Evolutionary conservation across 2,888 invertebrate genomes (phyloP).

Genomic region (Epiperipatus broadwayi): DNA sequence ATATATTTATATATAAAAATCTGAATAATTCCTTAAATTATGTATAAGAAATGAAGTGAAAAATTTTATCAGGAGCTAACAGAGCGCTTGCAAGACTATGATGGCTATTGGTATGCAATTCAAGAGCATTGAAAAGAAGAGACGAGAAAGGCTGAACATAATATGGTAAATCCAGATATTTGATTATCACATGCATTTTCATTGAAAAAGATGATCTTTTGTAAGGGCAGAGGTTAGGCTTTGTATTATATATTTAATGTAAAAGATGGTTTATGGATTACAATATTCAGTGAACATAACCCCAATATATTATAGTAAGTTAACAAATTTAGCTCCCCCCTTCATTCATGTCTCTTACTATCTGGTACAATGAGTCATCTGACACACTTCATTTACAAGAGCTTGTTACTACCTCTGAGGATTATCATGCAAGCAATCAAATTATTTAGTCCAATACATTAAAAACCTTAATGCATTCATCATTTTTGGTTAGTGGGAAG

Average conservation of each 20-base stretch:
- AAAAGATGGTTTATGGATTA: conserved; percentile 55
- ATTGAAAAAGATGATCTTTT: conserved; percentile 72
- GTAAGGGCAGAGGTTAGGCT: conserved; percentile 41
- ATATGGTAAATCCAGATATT: conserved; percentile 53
- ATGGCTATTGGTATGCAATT: no score
- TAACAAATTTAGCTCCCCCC: conserved; percentile 92
- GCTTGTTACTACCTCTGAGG: conserved; percentile 66
- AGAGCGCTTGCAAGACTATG: no score
- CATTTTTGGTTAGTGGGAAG: no score
- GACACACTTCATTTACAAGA: conserved; percentile 80
- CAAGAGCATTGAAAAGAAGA: conserved; percentile 21
- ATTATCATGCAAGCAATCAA: conserved; percentile 87
- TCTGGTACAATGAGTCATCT: conserved; percentile 95
- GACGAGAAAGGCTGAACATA: conserved; percentile 23
- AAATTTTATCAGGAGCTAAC: no score
- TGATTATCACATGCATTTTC: no score
- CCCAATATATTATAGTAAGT: conserved; percentile 78
- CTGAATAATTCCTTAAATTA: no score
- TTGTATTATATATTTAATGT: conserved; percentile 27
- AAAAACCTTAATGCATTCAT: no score
- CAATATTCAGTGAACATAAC: conserved; percentile 78
- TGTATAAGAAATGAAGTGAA: no score
- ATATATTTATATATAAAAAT: no score
- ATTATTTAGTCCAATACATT: no score
- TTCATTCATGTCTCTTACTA: conserved; percentile 75